Conservation (phyloP, 2,888 invertebrate genomes). For the Schizaphis graminum region DNA sequence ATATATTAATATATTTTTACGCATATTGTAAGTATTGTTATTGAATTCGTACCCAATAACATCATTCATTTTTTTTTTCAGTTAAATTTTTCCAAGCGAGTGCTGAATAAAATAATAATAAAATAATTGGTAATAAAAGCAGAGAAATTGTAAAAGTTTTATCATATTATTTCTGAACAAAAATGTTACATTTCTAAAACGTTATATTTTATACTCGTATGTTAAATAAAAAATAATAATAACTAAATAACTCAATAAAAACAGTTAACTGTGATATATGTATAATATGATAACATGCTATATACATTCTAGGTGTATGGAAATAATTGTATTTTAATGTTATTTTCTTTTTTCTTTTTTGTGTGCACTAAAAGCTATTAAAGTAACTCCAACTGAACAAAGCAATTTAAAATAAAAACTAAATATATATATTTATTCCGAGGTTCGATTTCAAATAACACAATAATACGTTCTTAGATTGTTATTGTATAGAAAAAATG, state of each 20-base stretch:
- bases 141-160: background rate
- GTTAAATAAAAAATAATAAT: background rate
- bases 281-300: background rate
- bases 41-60: background rate
- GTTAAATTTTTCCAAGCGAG: background rate
- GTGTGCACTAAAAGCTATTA: background rate
- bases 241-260: background rate
- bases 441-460: background rate
- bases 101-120: background rate
- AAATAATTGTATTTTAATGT: background rate
- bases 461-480: background rate
- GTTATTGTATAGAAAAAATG: background rate
- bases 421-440: background rate
- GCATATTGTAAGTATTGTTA: background rate
- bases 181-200: background rate
- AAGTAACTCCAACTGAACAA: background rate
- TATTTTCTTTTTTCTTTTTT: background rate
- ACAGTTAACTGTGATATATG: background rate
- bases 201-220: background rate
- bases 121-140: background rate
- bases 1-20: background rate
- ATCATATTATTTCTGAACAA: background rate
- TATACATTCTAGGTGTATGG: background rate
- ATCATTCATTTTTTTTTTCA: background rate
- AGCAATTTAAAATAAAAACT: slow-evolving; percentile 18